Evolutionary conservation across 2,113 vertebrate species (phyloP), one percentile per base, ranked within the genome.

Genomic region (Rhinolophus sinicus): DNA sequence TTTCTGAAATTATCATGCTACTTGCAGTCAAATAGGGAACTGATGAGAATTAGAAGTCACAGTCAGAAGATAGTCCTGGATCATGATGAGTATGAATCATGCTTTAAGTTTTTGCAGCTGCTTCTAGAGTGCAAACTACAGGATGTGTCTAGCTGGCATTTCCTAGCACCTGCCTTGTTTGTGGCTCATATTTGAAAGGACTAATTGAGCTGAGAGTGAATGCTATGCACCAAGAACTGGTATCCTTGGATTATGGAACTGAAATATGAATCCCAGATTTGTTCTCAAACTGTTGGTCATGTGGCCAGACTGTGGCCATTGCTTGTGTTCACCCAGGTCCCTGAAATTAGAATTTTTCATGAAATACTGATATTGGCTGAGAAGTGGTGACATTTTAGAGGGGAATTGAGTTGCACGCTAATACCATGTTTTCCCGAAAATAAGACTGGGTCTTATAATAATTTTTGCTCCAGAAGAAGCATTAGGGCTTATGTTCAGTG

Each of bases 31-130:
- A 69, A 76, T 54, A 94, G 87, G 30, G 67, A 70, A 28, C 33
- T 92, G 93, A 67, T 93, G 88, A 91, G 65, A 47, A 64, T n/a
- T 40, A 62, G 86, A 93, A 78, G 72, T 93, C 77, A 89, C 56
- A 22, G 3, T 94, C 50, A 73, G 58, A 67, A 93, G 76, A 24
- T 28, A 69, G 62, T 91, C 28, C 3, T 26, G 64, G 78, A 89
- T 75, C 11, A 3, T 50, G 56, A 26, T 92, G 90, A 83, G 62
- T 30, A 44, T 89, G 96, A 96, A 30, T 98, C 92, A 93, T 10
- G 24, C 50, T 82, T 89, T 60, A 80, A 86, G 40, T 75, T 78
- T 88, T 80, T 82, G 73, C 95, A 94, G 95, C 89, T 97, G 89
- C 47, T 38, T 86, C 82, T 56, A 19, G 73, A 73, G 54, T 83